A percentile compares a stretch with the other conserved stretches of the same genome.
phyloP scores from a whole-genome alignment of 2,888 invertebrate genomes.

The Byasa hedistus region DNA sequence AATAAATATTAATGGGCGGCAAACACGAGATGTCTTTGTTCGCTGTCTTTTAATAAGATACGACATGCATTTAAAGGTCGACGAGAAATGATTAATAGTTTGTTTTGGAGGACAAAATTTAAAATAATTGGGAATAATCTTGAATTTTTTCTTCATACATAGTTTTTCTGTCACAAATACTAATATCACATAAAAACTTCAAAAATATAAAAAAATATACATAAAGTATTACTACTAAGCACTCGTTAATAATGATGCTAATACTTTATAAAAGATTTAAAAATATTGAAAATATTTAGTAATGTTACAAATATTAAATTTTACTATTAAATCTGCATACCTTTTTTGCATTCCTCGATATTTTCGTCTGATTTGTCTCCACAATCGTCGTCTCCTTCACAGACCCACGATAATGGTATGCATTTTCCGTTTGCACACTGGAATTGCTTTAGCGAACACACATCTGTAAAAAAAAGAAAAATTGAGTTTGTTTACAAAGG shows the following conservation, averaged over 20 bases:
- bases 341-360: conserved; percentile 84
- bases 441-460: conserved; percentile 86
- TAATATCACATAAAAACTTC: too few species aligned
- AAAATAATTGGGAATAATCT: not conserved
- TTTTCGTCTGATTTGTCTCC: conserved; percentile 90
- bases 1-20: conserved; percentile 61
- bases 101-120: conserved; percentile 35
- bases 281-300: too few species aligned
- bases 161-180: not conserved
- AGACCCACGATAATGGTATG: conserved; percentile 87
- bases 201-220: too few species aligned
- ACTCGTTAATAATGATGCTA: too few species aligned
- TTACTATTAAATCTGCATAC: conserved; percentile 57
- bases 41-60: conserved; percentile 26
- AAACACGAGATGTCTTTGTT: conserved; percentile 51
- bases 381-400: conserved; percentile 90
- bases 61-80: conserved; percentile 34
- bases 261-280: too few species aligned
- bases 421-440: conserved; percentile 87
- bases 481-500: not conserved
- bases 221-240: too few species aligned
- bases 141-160: not conserved
- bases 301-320: not conserved
- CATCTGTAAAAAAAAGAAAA: conserved; percentile 55
- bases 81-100: conserved; percentile 37